phyloP scores from a whole-genome alignment of 92 coral and sea anemone genomes.

The Nematostella vectensis region DNA sequence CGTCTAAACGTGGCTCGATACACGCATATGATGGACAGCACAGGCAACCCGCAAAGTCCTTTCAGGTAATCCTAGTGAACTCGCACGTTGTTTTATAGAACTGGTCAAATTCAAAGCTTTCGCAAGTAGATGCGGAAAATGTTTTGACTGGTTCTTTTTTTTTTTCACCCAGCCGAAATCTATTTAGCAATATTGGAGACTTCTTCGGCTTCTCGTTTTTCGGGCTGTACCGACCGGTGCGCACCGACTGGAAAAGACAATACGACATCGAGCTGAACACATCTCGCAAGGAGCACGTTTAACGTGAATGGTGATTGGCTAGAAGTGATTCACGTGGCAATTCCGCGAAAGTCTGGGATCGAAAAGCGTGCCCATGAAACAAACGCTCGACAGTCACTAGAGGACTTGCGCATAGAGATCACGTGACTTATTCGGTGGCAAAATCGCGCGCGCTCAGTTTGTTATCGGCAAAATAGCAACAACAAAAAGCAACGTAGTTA shows the following conservation, averaged over 20 bases:
- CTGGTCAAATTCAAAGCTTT: neutral
- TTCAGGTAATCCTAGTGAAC: constrained; percentile 77
- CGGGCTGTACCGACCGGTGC: constrained; percentile 60
- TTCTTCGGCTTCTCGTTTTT: constrained; percentile 68
- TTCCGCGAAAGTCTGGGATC: no score
- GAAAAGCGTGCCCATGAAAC: no score
- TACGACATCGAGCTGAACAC: constrained; percentile 20
- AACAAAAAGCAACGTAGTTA: no score
- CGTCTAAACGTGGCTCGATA: constrained; percentile 70
- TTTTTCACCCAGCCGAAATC: constrained; percentile 60
- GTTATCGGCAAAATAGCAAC: no score
- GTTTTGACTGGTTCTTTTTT: no score
- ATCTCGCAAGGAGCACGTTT: constrained; percentile 25
- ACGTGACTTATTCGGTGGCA: no score
- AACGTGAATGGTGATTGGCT: no score
- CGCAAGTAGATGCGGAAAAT: no score
- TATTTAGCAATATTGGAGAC: constrained; percentile 83
- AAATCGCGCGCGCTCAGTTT: no score
- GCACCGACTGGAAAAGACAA: constrained; percentile 74
- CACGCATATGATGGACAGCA: constrained; percentile 49
- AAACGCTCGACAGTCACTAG: no score
- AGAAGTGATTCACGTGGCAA: no score
- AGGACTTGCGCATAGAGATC: no score
- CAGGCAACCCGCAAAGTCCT: constrained; percentile 65
- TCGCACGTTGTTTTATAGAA: neutral